Conservation (phyloP, 2,113 vertebrate species). For the Barbus barbus region DNA sequence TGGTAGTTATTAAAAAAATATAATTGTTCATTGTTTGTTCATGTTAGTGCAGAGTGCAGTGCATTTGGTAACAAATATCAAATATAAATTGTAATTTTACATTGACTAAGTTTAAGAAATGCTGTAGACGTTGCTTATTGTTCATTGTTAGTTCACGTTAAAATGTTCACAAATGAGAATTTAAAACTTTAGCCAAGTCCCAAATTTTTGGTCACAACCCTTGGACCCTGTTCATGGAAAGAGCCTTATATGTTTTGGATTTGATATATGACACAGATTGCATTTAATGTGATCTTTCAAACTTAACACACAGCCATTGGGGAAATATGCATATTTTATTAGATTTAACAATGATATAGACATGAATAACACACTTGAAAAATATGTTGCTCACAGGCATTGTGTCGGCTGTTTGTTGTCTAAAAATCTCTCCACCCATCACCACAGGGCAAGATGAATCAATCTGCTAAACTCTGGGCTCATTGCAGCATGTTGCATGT, state of each 20-base stretch:
- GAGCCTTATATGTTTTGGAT: not conserved
- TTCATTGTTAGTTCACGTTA: not conserved
- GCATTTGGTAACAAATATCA: not conserved
- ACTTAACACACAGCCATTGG: slow-evolving; percentile 13
- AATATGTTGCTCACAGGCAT: slow-evolving; percentile 20
- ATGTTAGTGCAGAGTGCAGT: not conserved
- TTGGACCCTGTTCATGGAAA: not conserved
- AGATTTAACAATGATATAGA: slow-evolving; percentile 10
- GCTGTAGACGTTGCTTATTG: not conserved
- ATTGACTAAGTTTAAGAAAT: not conserved
- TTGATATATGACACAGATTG: not conserved
- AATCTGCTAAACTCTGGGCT: slow-evolving; percentile 44
- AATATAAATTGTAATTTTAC: not conserved
- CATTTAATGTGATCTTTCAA: slow-evolving; percentile 10
- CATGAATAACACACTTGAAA: not conserved
- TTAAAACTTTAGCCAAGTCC: not conserved
- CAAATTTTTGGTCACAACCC: not conserved
- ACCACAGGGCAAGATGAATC: slow-evolving; percentile 30
- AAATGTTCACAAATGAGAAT: not conserved
- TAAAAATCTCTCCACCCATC: slow-evolving; percentile 33
- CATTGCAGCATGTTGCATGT: slow-evolving; percentile 89
- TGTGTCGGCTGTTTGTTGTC: slow-evolving; percentile 19
- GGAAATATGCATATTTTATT: slow-evolving; percentile 5
- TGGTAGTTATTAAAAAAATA: not conserved
- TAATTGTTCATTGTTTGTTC: not conserved